Base-by-base conservation (phyloP, 1,140 invertebrate species). In the Penaeus vannamei region DNA sequence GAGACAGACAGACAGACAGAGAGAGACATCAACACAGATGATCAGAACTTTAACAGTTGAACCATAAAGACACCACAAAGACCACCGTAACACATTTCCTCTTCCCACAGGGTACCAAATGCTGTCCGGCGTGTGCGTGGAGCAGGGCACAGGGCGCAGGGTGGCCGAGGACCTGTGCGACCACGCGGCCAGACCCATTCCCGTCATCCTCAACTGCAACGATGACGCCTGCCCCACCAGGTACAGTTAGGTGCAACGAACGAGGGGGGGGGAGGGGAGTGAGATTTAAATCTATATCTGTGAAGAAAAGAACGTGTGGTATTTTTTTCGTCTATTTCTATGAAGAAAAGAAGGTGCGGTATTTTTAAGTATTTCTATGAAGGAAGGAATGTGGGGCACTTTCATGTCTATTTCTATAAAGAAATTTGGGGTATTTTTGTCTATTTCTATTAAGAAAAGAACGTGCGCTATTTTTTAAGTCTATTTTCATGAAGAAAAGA, bases 151-250 rank as follows among this genome's bases (percentile, higher is more conserved):
- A 1, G 90, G 88, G 1, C 61, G 84, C 8, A 32, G 84, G 23
- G 90, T 90, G 61, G 42, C 82, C 36, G 91, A 90, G 59, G 89
- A 89, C 23, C 85, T 87, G 8, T 91, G 91, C 53, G 81, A 90
- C 61, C 53, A 64, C 22, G 32, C 79, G 22, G 81, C 77, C 0
- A 69, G 95, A 92, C 97, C 97, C 1, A 95, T 96, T 89, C 95
- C 95, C 59, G 94, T 95, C 83, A 95, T 97, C 69, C 95, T 96
- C 76, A 94, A 95, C 90, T 98, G 97, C 93, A 98, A 97, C 93
- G 95, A 94, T 61, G 96, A 97, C 92, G 95, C 95, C 23, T 98
- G 97, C 93, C 96, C 96, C 20, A 96, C 96, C 90, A 97, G 96
- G 97, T 98, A 94, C 96, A 7, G 36, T 42, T 7, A 7, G 36